phyloP scores from a whole-genome alignment of 1,140 invertebrate species.

The Coelopa frigida region DNA sequence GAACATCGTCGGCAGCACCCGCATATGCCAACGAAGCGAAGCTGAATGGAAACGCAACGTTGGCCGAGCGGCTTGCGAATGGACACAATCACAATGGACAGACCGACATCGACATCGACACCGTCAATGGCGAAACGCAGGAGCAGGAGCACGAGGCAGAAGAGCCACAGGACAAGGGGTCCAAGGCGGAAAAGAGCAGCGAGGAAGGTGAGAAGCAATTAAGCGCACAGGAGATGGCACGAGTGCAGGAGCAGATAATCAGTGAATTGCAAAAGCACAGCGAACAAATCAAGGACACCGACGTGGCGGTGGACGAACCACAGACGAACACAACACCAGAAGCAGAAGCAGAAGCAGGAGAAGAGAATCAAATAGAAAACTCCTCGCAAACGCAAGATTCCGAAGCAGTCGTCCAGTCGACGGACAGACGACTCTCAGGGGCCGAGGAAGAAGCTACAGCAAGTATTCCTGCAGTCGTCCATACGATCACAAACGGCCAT shows the following conservation, averaged over 20 bases:
- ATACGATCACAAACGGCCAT: conserved; percentile 4
- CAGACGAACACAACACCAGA: conserved; percentile 1
- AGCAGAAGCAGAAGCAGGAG: background rate
- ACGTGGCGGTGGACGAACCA: conserved; percentile 15
- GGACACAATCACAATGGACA: conserved; percentile 12
- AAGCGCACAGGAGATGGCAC: conserved; percentile 13
- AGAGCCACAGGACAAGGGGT: background rate
- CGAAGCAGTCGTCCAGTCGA: too few relatives aligned
- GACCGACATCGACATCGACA: background rate
- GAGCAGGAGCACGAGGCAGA: conserved; percentile 4
- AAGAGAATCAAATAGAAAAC: background rate
- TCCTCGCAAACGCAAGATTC: too few relatives aligned
- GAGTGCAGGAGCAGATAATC: conserved; percentile 31
- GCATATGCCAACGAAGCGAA: conserved; percentile 19
- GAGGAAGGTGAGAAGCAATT: too few relatives aligned
- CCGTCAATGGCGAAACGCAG: background rate
- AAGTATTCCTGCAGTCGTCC: too few relatives aligned
- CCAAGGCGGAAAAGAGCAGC: background rate
- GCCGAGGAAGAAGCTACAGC: too few relatives aligned
- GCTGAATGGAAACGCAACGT: conserved; percentile 17
- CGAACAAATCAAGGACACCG: conserved; percentile 10
- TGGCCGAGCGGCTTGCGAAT: conserved; percentile 17
- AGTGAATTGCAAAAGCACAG: conserved; percentile 33
- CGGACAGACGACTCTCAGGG: too few relatives aligned
- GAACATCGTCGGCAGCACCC: conserved; percentile 11